Evolutionary conservation across 1,140 invertebrate genomes (phyloP).

Genomic region (Charaxes varanes): DNA sequence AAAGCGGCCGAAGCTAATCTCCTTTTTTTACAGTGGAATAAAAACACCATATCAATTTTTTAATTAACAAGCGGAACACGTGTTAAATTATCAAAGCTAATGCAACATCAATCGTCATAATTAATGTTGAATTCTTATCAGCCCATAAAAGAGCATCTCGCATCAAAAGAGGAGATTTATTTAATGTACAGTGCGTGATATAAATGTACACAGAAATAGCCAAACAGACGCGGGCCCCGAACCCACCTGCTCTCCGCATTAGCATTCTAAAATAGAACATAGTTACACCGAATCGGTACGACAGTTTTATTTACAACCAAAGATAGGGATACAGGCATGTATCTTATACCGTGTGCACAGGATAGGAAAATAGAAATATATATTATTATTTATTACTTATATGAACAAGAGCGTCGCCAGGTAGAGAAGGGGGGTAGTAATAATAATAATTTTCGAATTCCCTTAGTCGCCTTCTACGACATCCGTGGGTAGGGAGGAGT

Average conservation of each 20-base stretch:
- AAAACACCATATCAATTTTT: not conserved
- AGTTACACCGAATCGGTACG: slow-evolving; percentile 39
- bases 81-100: slow-evolving; percentile 20
- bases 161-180: slow-evolving; percentile 60
- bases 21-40: not conserved
- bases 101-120: slow-evolving; percentile 18
- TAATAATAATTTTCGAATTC: no score
- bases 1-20: no score
- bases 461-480: no score
- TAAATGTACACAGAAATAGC: slow-evolving; percentile 46
- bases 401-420: no score
- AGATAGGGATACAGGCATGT: slow-evolving; percentile 7
- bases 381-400: no score
- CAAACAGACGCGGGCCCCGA: slow-evolving; percentile 31
- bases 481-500: no score
- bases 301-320: slow-evolving; percentile 47
- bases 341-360: no score
- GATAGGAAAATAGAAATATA: no score
- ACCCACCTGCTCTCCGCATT: slow-evolving; percentile 48
- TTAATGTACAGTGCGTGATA: slow-evolving; percentile 34
- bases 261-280: slow-evolving; percentile 48
- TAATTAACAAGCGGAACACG: slow-evolving; percentile 1
- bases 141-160: slow-evolving; percentile 35
- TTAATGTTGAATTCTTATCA: slow-evolving; percentile 25
- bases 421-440: no score